Evolutionary conservation across 2,888 invertebrate genomes (phyloP), one percentile per base, ranked within the genome.

Genomic region (Gerris lacustris): DNA sequence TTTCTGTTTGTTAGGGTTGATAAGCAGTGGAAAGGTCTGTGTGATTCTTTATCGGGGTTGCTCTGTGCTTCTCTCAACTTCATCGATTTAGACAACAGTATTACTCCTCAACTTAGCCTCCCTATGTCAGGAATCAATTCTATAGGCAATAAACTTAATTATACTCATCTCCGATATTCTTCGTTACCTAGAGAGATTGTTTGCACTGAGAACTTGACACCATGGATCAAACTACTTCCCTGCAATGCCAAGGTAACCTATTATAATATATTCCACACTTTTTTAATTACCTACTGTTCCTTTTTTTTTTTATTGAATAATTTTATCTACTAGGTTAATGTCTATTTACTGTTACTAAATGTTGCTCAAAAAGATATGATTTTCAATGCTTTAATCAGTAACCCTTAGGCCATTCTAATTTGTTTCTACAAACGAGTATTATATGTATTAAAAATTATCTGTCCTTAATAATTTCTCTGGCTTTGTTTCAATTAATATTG

Each of bases 141-240:
- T 76, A 81, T 77, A 79, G 76, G 80, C 6, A 9, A 31, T 9
- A 17, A 31, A 18, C 9, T 63, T 7, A 78, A 79, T 55, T 81
- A 84, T 76, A 83, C 84, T 78, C 84, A 81, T 76, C 80, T 89
- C 66, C 82, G 92, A 77, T 97, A 96, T 82, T 90, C 96, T 0
- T 88, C 92, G n/a, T 80, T 99, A 73, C 96, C 98, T 0, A 85
- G 94, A 75, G 99, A 99, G 84, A 92, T 94, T 77, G 95, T 97
- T 5, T 99, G 99, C 79, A 99, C 98, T 0, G 99, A 99, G 83
- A 99, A 99, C 83, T 83, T 99, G 77, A 98, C 99, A 15, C 98
- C 99, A 0, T 98, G 97, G 91, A 95, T 96, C 78, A 99, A 98
- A 80, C 82, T 99, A 6, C 81, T 99, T 67, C 98, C 99, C 0